Conservation (phyloP, 2,113 vertebrate species). For the Mus spicilegus region DNA sequence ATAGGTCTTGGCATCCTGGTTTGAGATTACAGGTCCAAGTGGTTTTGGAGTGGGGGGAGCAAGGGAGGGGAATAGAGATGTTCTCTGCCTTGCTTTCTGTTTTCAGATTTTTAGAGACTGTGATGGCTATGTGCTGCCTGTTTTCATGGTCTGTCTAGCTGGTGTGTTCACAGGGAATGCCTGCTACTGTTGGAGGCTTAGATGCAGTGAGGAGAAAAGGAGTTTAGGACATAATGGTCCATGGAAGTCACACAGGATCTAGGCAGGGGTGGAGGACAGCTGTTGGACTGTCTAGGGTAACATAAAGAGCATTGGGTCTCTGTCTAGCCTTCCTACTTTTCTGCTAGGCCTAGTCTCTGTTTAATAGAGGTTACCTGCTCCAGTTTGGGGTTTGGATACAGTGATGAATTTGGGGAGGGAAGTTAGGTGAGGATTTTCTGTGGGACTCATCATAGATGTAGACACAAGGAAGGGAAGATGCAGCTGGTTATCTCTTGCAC, state of each 20-base stretch:
- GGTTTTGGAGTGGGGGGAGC: too few relatives aligned
- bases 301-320: background rate
- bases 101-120: background rate
- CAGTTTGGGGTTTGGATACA: background rate
- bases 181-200: background rate
- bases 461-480: background rate
- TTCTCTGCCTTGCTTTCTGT: background rate
- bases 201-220: background rate
- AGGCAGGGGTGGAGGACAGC: background rate
- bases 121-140: background rate
- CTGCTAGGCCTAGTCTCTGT: background rate
- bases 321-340: background rate
- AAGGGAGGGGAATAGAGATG: background rate
- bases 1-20: background rate
- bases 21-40: background rate
- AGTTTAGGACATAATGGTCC: background rate
- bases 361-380: background rate
- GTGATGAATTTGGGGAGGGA: rapidly evolving
- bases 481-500: background rate
- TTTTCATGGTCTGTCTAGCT: background rate
- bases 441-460: rapidly evolving
- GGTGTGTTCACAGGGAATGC: background rate
- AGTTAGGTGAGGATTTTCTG: background rate
- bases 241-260: background rate
- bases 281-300: background rate